Base-by-base conservation (phyloP, 2,888 invertebrate genomes). In the Standfussiana lucernea region DNA sequence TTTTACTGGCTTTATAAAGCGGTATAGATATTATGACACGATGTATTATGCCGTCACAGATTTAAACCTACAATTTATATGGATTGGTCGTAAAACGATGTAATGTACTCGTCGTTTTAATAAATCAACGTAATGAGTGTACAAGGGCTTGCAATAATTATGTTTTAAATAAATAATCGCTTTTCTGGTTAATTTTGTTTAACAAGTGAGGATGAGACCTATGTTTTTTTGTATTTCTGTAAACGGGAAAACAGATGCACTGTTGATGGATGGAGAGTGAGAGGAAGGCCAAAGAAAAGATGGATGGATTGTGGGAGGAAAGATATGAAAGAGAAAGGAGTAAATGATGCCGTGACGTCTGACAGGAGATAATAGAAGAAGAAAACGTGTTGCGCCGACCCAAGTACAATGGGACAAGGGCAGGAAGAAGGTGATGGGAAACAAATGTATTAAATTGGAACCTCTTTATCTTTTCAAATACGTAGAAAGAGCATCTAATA, bases 101-200 rank as follows among this genome's bases (percentile, higher is more conserved):
- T 56, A 71, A 72, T 78, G 50, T 75, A 78, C 66, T 74, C 75
- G 18, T 68, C 59, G 67, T 72, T 42, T 72, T 69, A 86, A 81
- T 85, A 65, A 81, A 76, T 84, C 70, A 76, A 64, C n/a, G 24
- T 74, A 81, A 85, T 78, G 77, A 83, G 75, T 73, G n/a, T 66
- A 59, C 68, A 75, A 61, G 67, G 47, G 56, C 66, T 62, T 62
- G 61, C 32, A 35, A 8, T 80, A 42, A 80, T 80, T 70, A 70
- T 70, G 28, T 47, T 40, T 77, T n/a, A 56, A 61, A 37, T 61
- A 61, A 61, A 61, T 61, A 40, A 77, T 67, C 61, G 47, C 37
- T 64, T 64, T 68, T 21, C 40, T 56, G 40, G 13, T 53, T 80
- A 66, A 7, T 66, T 74, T 45, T 35, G 35, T 32, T 45, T 37